phyloP scores from a whole-genome alignment of 2,113 vertebrate genomes.

The Crypturellus undulatus region DNA sequence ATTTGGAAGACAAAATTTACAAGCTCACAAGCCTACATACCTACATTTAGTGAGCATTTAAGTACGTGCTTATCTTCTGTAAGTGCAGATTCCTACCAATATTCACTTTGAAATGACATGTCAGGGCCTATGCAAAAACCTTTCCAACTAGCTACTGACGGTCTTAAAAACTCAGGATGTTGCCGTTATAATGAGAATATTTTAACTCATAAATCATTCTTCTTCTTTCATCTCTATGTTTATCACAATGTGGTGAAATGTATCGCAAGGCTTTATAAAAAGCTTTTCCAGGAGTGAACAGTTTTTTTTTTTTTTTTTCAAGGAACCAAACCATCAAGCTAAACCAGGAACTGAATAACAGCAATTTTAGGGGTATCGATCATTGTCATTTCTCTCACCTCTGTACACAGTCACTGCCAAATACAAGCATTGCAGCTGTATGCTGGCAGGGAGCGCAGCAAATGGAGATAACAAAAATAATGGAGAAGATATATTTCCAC shows the following conservation, averaged over 20 bases:
- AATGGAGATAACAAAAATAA: slow-evolving; percentile 2
- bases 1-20: neutral
- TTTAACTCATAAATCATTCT: neutral
- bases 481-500: neutral
- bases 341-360: neutral
- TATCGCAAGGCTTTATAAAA: neutral
- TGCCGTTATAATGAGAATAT: neutral
- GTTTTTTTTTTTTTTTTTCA: neutral
- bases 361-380: neutral
- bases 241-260: neutral
- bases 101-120: neutral
- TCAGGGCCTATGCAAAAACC: neutral
- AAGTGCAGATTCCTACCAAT: neutral
- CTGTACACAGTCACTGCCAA: slow-evolving; percentile 7
- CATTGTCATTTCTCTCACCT: slow-evolving; percentile 24
- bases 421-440: neutral
- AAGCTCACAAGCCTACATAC: neutral
- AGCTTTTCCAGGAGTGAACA: neutral
- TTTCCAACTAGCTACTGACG: neutral
- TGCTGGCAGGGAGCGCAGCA: neutral
- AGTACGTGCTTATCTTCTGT: neutral
- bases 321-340: neutral
- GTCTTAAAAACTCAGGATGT: neutral
- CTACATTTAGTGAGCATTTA: neutral
- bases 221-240: neutral